Evolutionary conservation across 2,888 invertebrate genomes (phyloP).

Genomic region (Lagria hirta): DNA sequence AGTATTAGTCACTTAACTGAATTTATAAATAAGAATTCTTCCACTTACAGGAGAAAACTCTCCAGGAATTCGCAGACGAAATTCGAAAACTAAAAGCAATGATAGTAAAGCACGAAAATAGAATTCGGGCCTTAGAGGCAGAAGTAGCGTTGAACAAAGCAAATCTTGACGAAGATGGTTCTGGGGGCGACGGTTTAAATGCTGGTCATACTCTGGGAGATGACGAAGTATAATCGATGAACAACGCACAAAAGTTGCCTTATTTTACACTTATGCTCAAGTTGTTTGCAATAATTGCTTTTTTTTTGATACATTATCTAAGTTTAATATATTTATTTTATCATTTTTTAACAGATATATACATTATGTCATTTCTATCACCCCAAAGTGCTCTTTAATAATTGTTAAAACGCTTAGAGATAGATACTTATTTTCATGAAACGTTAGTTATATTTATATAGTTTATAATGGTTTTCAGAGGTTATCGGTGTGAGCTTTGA

Average conservation of each 20-base stretch:
- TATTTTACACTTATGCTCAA: slow-evolving; percentile 22
- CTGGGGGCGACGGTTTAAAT: slow-evolving; percentile 52
- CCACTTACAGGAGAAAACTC: slow-evolving; percentile 63
- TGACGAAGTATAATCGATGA: slow-evolving; percentile 60
- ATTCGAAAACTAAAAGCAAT: slow-evolving; percentile 91
- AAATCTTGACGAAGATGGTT: slow-evolving; percentile 49
- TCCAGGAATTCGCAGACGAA: slow-evolving; percentile 85
- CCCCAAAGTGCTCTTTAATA: slow-evolving; percentile 22
- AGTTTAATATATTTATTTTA: slow-evolving; percentile 35
- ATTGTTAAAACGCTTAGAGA: slow-evolving; percentile 15
- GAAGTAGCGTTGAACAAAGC: slow-evolving; percentile 52
- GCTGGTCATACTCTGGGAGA: slow-evolving; percentile 56
- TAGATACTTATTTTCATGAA: slow-evolving; percentile 17
- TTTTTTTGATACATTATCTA: slow-evolving; percentile 39
- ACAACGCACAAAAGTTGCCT: slow-evolving; percentile 22
- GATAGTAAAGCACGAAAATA: slow-evolving; percentile 90
- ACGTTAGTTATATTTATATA: slow-evolving; percentile 24
- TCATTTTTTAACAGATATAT: slow-evolving; percentile 19
- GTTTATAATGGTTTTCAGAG: slow-evolving; percentile 14
- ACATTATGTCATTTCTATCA: slow-evolving; percentile 34
- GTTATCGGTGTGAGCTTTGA: slow-evolving; percentile 3
- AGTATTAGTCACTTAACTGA: too few species aligned
- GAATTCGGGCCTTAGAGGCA: slow-evolving; percentile 77
- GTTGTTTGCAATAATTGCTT: slow-evolving; percentile 35
- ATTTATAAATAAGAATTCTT: too few species aligned